Evolutionary conservation across 2,797 vertebrate genomes (phyloP).

Genomic region (Eulemur albifrons): DNA sequence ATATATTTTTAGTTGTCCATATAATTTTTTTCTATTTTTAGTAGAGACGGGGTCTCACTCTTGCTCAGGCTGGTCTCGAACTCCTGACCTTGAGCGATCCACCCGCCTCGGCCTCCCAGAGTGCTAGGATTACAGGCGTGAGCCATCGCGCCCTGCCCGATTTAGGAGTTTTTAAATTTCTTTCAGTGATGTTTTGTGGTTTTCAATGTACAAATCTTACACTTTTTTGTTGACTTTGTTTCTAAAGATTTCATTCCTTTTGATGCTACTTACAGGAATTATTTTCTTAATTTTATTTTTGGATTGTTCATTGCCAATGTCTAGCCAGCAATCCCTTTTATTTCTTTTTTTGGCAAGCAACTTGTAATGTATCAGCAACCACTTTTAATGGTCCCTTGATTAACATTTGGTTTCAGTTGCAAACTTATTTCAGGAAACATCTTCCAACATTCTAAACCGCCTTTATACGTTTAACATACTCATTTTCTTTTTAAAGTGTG

Average conservation of each 20-base stretch:
- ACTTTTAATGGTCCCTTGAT: background rate
- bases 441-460: background rate
- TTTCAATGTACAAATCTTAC: background rate
- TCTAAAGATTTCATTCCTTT: background rate
- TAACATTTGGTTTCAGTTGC: background rate
- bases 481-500: background rate
- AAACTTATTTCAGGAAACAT: background rate
- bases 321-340: background rate
- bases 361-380: background rate
- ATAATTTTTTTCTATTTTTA: too few species aligned
- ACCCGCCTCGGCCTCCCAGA: too few species aligned
- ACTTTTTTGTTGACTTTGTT: background rate
- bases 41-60: too few species aligned
- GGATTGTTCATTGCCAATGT: background rate
- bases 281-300: background rate
- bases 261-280: background rate
- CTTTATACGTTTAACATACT: background rate
- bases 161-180: background rate
- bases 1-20: too few species aligned
- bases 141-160: too few species aligned
- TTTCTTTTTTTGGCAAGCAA: background rate
- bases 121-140: too few species aligned
- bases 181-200: background rate
- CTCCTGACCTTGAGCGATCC: too few species aligned
- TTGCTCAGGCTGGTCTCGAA: too few species aligned